phyloP scores from a whole-genome alignment of 2,888 invertebrate genomes.

The Penaeus monodon region DNA sequence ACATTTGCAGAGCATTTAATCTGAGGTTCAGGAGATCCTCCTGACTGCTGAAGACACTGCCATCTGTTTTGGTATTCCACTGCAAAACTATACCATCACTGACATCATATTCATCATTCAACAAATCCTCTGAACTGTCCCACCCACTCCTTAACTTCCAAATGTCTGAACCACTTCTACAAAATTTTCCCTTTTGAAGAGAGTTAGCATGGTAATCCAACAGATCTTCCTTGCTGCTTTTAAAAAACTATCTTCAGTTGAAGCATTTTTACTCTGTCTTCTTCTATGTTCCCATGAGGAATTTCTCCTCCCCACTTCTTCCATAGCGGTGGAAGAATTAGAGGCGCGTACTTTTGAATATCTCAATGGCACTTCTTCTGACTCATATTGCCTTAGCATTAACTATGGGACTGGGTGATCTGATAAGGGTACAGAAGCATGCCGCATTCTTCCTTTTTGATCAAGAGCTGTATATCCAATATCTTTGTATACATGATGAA shows the following conservation, averaged over 20 bases:
- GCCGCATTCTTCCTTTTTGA: too few species aligned
- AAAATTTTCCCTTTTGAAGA: conserved; percentile 8
- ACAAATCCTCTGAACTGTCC: conserved; percentile 46
- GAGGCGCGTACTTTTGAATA: conserved; percentile 46
- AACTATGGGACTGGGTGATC: neutral
- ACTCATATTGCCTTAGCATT: neutral
- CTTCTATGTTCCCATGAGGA: neutral
- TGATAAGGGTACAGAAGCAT: conserved; percentile 7
- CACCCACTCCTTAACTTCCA: conserved; percentile 29
- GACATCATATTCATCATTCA: conserved; percentile 44
- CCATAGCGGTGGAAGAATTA: conserved; percentile 41
- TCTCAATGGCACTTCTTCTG: conserved; percentile 32
- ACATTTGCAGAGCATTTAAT: conserved; percentile 45
- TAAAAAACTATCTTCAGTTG: conserved; percentile 2
- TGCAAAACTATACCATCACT: conserved; percentile 39
- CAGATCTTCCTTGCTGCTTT: conserved; percentile 50
- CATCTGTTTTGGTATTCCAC: conserved; percentile 48
- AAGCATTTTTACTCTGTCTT: conserved; percentile 9
- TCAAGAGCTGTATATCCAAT: too few species aligned
- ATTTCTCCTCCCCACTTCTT: neutral
- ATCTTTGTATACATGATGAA: too few species aligned
- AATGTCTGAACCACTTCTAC: neutral
- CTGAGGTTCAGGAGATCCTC: conserved; percentile 30
- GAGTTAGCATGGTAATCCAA: conserved; percentile 12
- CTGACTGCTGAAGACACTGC: conserved; percentile 53